Evolutionary conservation across 64 coral and sea anemone genomes (phyloP), one percentile per base, ranked within the genome.

Genomic region (Acropora yongei): DNA sequence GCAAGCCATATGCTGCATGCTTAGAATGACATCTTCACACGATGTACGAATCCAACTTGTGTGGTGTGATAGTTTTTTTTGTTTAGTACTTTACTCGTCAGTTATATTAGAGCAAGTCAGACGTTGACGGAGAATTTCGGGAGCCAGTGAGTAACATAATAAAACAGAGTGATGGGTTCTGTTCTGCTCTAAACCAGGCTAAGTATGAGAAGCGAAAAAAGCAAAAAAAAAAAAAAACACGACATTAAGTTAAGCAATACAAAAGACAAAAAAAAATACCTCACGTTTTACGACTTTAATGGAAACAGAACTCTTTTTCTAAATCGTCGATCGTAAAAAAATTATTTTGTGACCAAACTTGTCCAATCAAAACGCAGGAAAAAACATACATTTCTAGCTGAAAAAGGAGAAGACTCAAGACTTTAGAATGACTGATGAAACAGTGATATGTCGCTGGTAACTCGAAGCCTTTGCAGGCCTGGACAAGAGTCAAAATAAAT

Each of bases 1-100:
- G 82, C 44, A 85, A 72, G 82, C 82, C 82, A 85, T 85, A 71
- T 85, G 82, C 44, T 48, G 2, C 8, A 17, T 48, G 66, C 47
- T 68, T 69, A 63, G 72, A 18, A 48, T 85, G 63, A 85, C 65
- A 47, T 49, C 13, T 11, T 46, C 69, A 49, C 82, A 72, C 65
- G 82, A 71, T 13, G 68, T 30, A 5, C 44, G n/a, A 49, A 8
- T 65, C 44, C 44, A 18, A 47, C 44, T 10, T 8, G n/a, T 71
- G 43, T 43, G 6, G 2, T 14, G 12, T 6, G 11, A 17, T 3
- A 2, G 16, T 47, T 16, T 78, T 48, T 12, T 63, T 14, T 63
- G 2, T 14, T 63, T 63, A 63, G 6, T 7, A 10, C 5, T 55
- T 10, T 55, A 7, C 10, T 5, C 10, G 51, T 55, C 51, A 7